These are phyloP conservation scores for Peromyscus maniculatus DNA, from an alignment of 2,113 vertebrate species.

Conservation along the genomic window DNA sequence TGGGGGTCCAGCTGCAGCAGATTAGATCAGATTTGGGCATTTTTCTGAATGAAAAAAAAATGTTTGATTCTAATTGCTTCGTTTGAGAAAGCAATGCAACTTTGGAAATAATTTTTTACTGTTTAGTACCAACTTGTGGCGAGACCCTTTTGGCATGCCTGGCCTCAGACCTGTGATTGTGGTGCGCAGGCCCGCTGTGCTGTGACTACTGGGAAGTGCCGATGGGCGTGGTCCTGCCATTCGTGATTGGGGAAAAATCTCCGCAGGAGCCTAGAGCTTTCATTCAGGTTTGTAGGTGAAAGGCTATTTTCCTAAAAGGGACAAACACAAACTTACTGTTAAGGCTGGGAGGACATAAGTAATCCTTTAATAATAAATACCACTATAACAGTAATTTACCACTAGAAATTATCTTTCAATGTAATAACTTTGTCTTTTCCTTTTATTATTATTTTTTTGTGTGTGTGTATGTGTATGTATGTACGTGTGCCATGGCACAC, in stretches of 20 bases:
- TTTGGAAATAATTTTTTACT: slow-evolving; percentile 65
- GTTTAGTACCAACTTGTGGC: slow-evolving; percentile 44
- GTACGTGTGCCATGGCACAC: too few species aligned
- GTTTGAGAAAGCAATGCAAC: slow-evolving; percentile 68
- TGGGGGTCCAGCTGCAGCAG: slow-evolving; percentile 89
- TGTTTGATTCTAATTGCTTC: slow-evolving; percentile 77
- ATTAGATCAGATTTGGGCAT: slow-evolving; percentile 84
- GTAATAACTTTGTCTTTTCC: neutral
- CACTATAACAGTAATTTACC: slow-evolving; percentile 24
- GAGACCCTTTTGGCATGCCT: neutral
- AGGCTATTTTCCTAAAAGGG: slow-evolving; percentile 50
- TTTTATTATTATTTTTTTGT: neutral
- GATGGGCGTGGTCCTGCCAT: slow-evolving; percentile 41
- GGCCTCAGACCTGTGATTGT: slow-evolving; percentile 44
- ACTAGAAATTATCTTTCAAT: slow-evolving; percentile 63
- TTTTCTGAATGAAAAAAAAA: slow-evolving; percentile 82
- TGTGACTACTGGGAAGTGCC: slow-evolving; percentile 47
- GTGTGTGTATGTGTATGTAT: neutral
- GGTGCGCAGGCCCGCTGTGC: neutral
- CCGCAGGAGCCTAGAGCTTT: slow-evolving; percentile 27
- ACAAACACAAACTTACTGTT: slow-evolving; percentile 44
- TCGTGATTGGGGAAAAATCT: slow-evolving; percentile 51
- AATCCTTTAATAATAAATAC: slow-evolving; percentile 43
- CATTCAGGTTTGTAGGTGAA: slow-evolving; percentile 54
- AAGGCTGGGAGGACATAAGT: slow-evolving; percentile 55